Evolutionary conservation across 64 coral and sea anemone species (phyloP).

Genomic region (Pachyseris speciosa): DNA sequence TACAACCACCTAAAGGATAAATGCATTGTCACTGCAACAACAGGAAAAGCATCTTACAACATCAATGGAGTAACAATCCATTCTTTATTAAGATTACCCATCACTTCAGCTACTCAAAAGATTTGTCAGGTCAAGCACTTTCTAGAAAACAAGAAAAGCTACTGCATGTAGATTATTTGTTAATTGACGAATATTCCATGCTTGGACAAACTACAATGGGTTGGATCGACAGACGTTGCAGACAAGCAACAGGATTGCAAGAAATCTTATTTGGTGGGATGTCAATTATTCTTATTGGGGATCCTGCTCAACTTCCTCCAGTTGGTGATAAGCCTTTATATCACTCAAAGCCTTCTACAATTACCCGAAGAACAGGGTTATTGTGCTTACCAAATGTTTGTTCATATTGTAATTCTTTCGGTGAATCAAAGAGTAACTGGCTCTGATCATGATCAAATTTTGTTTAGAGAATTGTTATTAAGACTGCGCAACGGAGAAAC

Average conservation of each 20-base stretch:
- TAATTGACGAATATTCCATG: slow-evolving; percentile 51
- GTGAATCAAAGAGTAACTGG: slow-evolving; percentile 54
- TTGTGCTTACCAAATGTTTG: slow-evolving; percentile 51
- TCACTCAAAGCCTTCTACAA: slow-evolving; percentile 29
- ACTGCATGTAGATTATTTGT: background rate
- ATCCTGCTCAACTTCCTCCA: slow-evolving; percentile 56
- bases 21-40: slow-evolving; percentile 24
- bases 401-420: slow-evolving; percentile 19
- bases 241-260: slow-evolving; percentile 6
- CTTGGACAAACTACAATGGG: slow-evolving; percentile 4
- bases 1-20: background rate
- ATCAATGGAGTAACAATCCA: slow-evolving; percentile 77
- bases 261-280: slow-evolving; percentile 23
- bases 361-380: slow-evolving; percentile 57
- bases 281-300: slow-evolving; percentile 53
- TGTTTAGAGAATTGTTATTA: slow-evolving; percentile 63
- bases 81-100: slow-evolving; percentile 57
- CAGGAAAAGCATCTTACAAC: slow-evolving; percentile 45
- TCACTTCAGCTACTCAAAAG: slow-evolving; percentile 42
- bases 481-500: slow-evolving; percentile 55
- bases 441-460: slow-evolving; percentile 20
- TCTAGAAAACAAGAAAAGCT: slow-evolving; percentile 19
- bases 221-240: slow-evolving; percentile 36
- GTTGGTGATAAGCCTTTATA: slow-evolving; percentile 62
- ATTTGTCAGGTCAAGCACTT: slow-evolving; percentile 21